Base-by-base conservation (phyloP, 2,113 vertebrate genomes). In the Rallus limicola region DNA sequence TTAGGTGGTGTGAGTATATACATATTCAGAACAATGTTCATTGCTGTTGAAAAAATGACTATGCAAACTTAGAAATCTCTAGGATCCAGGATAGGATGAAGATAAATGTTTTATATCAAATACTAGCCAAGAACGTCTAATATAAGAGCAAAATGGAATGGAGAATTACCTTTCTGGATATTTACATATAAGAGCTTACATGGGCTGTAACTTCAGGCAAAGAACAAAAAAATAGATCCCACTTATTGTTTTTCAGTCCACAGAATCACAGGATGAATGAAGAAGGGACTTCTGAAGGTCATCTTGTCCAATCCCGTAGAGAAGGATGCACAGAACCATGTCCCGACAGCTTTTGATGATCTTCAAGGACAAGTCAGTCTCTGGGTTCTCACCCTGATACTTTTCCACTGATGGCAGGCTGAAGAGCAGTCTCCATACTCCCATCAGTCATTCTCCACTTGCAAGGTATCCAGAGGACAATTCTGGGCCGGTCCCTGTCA, bases 161-260 rank as follows among this genome's bases (percentile, higher is more conserved):
- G 4, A 3, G 1, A 58, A 53, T 8, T 0, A 2, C 4, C 42
- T 80, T 28, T 80, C 31, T 60, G n/a, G 12, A 2, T 34, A 55
- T 11, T 6, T 58, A 21, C 11, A 8, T 64, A 62, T 3, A 52
- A 10, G 1, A 74, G 6, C 6, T 86, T 68, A 38, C 46, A 53
- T 13, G 65, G 3, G 3, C 42, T 91, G 33, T 67, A 3, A 31
- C 5, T 68, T 38, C 16, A 88, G 25, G 3, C 10, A 83, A 93
- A 33, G 7, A 80, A 76, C 9, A 81, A 83, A 93, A 74, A 20
- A 16, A 46, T n/a, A n/a, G 5, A 33, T 50, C 11, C 40, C 4
- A 33, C 3, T 19, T 38, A 34, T 7, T 63, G 25, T 52, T 6
- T 60, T 90, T 79, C 63, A 67, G 18, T 26, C 14, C 8, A 42